Conservation (phyloP, 2,888 invertebrate genomes). For the Tachina grossa region DNA sequence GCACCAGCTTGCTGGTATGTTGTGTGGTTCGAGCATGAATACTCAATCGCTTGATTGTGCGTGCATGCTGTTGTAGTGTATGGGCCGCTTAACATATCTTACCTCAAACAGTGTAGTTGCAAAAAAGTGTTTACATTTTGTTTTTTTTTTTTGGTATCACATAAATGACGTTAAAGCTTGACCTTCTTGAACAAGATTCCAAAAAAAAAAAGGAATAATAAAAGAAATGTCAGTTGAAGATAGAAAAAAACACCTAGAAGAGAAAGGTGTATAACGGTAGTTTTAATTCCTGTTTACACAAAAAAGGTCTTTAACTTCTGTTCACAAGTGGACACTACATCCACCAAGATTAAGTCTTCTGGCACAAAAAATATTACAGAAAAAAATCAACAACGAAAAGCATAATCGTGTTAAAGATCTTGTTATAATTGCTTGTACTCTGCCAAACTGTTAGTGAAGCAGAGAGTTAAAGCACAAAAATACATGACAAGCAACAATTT, state of each 20-base stretch:
- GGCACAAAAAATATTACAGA: neutral
- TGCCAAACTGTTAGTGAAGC: neutral
- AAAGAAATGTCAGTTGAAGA: conserved; percentile 8
- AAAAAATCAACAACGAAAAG: neutral
- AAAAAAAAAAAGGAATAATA: neutral
- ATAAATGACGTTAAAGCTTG: conserved; percentile 58
- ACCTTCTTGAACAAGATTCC: conserved; percentile 36
- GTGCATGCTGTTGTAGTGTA: too few species aligned
- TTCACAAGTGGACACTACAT: conserved; percentile 48
- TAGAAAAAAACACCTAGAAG: conserved; percentile 1
- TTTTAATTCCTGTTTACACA: conserved; percentile 23
- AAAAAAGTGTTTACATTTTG: neutral
- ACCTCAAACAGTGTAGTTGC: neutral
- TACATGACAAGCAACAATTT: conserved; percentile 43
- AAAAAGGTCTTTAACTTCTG: conserved; percentile 44
- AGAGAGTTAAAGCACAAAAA: neutral
- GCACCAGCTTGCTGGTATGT: too few species aligned
- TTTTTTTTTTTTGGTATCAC: conserved; percentile 2
- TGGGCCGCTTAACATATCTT: too few species aligned
- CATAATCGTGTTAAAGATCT: conserved; percentile 55
- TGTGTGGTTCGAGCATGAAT: too few species aligned
- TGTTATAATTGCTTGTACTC: conserved; percentile 50
- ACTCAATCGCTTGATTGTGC: too few species aligned
- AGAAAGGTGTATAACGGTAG: conserved; percentile 60
- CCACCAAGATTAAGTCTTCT: conserved; percentile 29